Conservation (phyloP, 1,140 invertebrate genomes). For the Rhyzopertha dominica region DNA sequence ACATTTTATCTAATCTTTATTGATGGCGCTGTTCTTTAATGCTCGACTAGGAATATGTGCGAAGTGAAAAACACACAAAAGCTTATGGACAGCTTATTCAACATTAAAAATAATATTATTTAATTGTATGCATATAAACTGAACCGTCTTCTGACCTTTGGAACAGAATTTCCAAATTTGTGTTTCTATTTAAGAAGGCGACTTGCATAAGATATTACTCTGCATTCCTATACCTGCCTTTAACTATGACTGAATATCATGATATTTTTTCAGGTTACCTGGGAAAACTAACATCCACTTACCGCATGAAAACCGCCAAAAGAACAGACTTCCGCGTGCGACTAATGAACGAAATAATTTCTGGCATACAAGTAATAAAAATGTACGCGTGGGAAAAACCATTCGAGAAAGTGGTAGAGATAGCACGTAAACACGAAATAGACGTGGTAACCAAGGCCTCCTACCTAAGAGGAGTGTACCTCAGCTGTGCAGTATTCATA, state of each 20-base stretch:
- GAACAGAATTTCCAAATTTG: too few relatives aligned
- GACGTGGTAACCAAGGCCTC: conserved; percentile 61
- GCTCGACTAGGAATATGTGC: too few relatives aligned
- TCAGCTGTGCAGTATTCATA: conserved; percentile 64
- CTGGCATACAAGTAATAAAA: conserved; percentile 70
- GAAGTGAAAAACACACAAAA: too few relatives aligned
- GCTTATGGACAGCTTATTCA: too few relatives aligned
- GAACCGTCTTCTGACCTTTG: too few relatives aligned
- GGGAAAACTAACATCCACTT: conserved; percentile 49
- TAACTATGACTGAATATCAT: too few relatives aligned
- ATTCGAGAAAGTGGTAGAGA: conserved; percentile 54
- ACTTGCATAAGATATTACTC: not conserved
- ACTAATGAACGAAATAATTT: conserved; percentile 75
- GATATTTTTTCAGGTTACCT: conserved; percentile 48
- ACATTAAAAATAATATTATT: too few relatives aligned
- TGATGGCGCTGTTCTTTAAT: too few relatives aligned
- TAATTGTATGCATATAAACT: too few relatives aligned
- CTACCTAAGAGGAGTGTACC: conserved; percentile 65
- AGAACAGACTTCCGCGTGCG: conserved; percentile 68
- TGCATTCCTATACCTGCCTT: conserved; percentile 5
- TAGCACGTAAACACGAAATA: conserved; percentile 58
- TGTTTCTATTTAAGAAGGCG: too few relatives aligned
- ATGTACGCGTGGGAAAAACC: conserved; percentile 77
- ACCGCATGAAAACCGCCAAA: conserved; percentile 54
- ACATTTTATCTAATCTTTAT: too few relatives aligned